Evolutionary conservation across 2,888 invertebrate genomes (phyloP).

Genomic region (Xestia ashworthii): DNA sequence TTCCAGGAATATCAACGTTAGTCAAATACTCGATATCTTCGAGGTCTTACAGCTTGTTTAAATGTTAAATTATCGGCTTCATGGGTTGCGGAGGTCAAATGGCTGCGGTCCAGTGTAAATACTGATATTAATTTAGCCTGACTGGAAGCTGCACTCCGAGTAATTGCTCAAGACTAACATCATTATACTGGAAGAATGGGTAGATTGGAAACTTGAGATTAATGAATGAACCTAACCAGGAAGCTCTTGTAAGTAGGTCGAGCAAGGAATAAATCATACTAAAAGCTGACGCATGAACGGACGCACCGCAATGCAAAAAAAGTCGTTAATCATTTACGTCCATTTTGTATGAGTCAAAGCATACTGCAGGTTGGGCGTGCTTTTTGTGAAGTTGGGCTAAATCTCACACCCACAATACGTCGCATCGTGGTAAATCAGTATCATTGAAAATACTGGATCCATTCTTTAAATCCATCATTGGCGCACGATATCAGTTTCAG

Average conservation of each 20-base stretch:
- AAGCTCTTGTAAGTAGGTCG: neutral
- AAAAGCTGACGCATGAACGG: neutral
- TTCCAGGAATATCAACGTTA: neutral
- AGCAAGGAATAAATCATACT: neutral
- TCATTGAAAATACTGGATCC: neutral
- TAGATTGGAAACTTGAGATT: constrained; percentile 22
- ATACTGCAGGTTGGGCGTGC: neutral
- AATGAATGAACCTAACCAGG: constrained; percentile 4
- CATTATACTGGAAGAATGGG: constrained; percentile 1
- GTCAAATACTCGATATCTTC: constrained; percentile 15
- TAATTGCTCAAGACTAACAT: constrained; percentile 30
- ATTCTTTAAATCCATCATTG: neutral
- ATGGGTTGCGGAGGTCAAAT: constrained; percentile 15
- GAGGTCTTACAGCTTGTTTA: neutral
- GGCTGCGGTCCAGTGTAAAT: constrained; percentile 18
- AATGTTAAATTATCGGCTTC: constrained; percentile 15
- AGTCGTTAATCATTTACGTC: neutral
- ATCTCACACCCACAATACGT: neutral
- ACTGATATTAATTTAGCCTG: constrained; percentile 33
- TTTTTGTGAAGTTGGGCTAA: neutral
- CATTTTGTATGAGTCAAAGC: neutral
- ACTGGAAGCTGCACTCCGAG: constrained; percentile 27
- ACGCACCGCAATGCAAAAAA: neutral
- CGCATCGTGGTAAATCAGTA: neutral
- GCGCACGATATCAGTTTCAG: neutral